Evolutionary conservation across 2,888 invertebrate species (phyloP).

Genomic region (Cryptocheilus praepositus): DNA sequence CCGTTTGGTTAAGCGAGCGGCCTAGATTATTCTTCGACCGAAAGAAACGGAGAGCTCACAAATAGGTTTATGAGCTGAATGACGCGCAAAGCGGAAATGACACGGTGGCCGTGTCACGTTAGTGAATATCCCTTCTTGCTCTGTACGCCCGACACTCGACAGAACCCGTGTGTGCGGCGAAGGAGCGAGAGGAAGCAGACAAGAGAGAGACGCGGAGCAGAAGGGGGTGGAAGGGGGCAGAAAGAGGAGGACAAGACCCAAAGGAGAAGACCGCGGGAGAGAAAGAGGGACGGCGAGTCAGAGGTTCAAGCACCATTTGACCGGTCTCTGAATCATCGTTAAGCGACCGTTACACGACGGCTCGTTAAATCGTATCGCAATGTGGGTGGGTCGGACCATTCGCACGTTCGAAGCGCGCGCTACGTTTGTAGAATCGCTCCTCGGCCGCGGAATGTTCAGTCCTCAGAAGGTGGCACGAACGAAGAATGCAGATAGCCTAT

Average conservation of each 20-base stretch:
- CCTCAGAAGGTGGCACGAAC: too few species aligned
- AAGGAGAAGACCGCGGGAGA: conserved; percentile 24
- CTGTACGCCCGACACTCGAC: neutral
- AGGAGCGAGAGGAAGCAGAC: too few species aligned
- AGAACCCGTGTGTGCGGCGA: neutral
- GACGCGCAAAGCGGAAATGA: too few species aligned
- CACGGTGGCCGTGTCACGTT: too few species aligned
- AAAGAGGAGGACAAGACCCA: conserved; percentile 30
- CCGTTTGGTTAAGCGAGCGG: too few species aligned
- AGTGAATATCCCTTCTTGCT: neutral
- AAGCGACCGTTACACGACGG: conserved; percentile 57
- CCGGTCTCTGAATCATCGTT: conserved; percentile 65
- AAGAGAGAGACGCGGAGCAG: conserved; percentile 28
- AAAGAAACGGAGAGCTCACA: too few species aligned
- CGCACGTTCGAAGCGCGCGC: conserved; percentile 39
- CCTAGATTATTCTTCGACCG: too few species aligned
- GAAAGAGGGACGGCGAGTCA: conserved; percentile 14
- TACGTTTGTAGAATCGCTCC: conserved; percentile 28
- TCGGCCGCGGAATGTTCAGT: too few species aligned
- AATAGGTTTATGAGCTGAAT: too few species aligned
- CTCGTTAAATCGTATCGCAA: conserved; percentile 55
- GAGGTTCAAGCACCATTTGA: conserved; percentile 68
- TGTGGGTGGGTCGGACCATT: conserved; percentile 54
- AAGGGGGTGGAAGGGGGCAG: conserved; percentile 14
- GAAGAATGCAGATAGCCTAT: too few species aligned